Percentiles rank a stretch among this genome's conserved stretches.
phyloP scores from a whole-genome alignment of 2,888 invertebrate species.

The Metallyticus violacea region DNA sequence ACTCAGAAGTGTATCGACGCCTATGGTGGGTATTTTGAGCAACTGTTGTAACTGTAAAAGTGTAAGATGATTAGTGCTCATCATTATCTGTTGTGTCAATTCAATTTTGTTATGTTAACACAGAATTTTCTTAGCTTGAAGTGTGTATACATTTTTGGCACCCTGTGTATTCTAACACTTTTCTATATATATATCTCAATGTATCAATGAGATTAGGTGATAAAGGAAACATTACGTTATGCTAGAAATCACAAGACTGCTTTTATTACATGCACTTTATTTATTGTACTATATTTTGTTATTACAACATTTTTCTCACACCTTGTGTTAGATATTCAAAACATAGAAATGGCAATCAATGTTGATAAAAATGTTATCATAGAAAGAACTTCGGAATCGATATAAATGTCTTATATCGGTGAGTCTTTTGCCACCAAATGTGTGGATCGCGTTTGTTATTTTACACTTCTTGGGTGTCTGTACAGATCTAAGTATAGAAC shows the following conservation, averaged over 20 bases:
- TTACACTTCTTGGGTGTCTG: not conserved
- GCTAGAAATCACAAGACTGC: not conserved
- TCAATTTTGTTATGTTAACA: no score
- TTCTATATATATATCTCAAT: no score
- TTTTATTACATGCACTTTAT: not conserved
- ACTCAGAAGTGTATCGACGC: no score
- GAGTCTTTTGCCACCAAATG: not conserved
- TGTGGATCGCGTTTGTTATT: not conserved
- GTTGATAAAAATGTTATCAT: not conserved
- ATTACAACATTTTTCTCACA: not conserved
- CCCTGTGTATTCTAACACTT: no score
- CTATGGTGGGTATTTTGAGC: no score
- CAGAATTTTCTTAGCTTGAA: no score
- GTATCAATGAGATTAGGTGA: not conserved
- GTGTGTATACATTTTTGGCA: no score
- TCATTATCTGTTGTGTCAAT: no score
- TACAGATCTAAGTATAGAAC: not conserved
- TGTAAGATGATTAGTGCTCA: no score
- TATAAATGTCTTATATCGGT: not conserved
- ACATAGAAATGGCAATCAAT: not conserved
- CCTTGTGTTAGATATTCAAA: not conserved
- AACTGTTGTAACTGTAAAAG: no score
- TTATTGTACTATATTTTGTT: not conserved
- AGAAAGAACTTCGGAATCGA: not conserved
- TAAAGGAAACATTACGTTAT: not conserved